Base-by-base conservation (phyloP, 2,113 vertebrate species). In the Pomatostomus ruficeps region DNA sequence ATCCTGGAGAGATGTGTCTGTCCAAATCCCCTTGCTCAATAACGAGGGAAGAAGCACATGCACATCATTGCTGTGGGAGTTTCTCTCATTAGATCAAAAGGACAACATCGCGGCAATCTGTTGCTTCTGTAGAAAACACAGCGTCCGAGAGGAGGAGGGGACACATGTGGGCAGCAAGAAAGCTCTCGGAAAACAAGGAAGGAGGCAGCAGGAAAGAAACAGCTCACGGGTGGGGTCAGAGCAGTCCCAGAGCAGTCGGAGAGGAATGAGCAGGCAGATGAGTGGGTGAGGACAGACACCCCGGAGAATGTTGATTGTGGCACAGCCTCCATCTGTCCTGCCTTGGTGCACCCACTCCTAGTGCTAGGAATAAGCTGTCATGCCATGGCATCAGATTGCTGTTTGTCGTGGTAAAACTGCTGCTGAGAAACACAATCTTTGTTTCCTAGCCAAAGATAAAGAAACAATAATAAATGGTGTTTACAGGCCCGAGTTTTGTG, bases 141-240 rank as follows among this genome's bases (percentile, higher is more conserved):
- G 91, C 59, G 70, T 86, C 79, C 93, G 71, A 61, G 94, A 83
- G 83, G 92, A 86, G 83, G 91, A 91, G 88, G 88, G 83, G 91
- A 89, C 94, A 96, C 96, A 97, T 94, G 92, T 95, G 94, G 92
- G 95, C 92, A 96, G 96, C 73, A 92, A 95, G 85, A 96, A 91
- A 83, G 62, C 76, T 86, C 70, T 93, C 83, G 91, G 82, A 95
- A 97, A 95, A 97, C 91, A 94, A 81, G 29, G 33, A 28, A 80
- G 74, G 92, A 97, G 95, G 86, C 67, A 97, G 88, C 68, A 28
- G 75, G 91, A 73, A 93, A 96, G 94, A 88, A 92, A 91, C 85
- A 95, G 89, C 93, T 88, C 75, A 82, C 1, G 48, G 82, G 93
- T 91, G 85, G 94, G 95, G 89, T 96, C 93, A 79, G 84, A 94